These are phyloP conservation scores for Danio kyathit DNA, from an alignment of 2,797 vertebrate species.

Conservation along the genomic window DNA sequence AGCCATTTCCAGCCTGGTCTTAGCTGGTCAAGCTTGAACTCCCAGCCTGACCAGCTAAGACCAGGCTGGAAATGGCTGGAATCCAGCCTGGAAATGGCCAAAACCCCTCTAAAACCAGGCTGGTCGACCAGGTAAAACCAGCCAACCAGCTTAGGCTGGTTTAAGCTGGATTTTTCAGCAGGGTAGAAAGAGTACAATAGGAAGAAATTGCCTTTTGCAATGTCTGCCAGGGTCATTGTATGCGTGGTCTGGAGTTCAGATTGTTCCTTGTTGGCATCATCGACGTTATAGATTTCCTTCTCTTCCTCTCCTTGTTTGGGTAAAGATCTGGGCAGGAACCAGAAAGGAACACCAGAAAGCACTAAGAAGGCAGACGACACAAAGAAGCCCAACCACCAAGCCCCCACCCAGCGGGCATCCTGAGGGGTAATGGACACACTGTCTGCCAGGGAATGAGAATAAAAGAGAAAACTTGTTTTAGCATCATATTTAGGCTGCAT, in stretches of 20 bases:
- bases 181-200: too few relatives aligned
- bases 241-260: background rate
- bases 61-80: too few relatives aligned
- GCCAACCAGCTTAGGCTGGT: too few relatives aligned
- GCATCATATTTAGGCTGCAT: too few relatives aligned
- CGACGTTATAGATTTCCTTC: background rate
- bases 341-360: slow-evolving; percentile 85
- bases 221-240: slow-evolving; percentile 66
- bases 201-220: slow-evolving; percentile 73
- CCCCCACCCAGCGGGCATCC: slow-evolving; percentile 88
- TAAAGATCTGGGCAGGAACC: slow-evolving; percentile 83
- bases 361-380: slow-evolving; percentile 79
- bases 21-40: too few relatives aligned
- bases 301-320: slow-evolving; percentile 68
- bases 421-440: slow-evolving; percentile 81
- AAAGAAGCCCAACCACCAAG: slow-evolving; percentile 90
- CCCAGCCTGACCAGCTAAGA: too few relatives aligned
- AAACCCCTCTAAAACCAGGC: too few relatives aligned
- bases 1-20: too few relatives aligned
- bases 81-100: too few relatives aligned
- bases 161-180: too few relatives aligned
- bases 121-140: too few relatives aligned
- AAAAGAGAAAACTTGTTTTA: background rate
- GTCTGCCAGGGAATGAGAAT: slow-evolving; percentile 69
- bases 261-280: slow-evolving; percentile 3